Base-by-base conservation (phyloP, 2,888 invertebrate species). In the Xanthia icteritia region DNA sequence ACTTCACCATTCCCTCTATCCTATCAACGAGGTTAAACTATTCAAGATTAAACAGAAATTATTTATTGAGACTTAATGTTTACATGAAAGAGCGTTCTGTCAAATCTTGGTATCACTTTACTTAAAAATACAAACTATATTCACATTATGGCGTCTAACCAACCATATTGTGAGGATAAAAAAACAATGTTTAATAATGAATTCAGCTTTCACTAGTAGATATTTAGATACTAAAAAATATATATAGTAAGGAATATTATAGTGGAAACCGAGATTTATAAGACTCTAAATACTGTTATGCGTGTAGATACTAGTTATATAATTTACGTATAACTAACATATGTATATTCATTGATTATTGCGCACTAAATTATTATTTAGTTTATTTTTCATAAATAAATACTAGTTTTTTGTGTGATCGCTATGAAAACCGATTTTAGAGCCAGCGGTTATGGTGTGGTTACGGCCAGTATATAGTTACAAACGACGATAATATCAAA, bases 311-410 rank as follows among this genome's bases (percentile, higher is more conserved):
- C 89, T 91, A 89, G 85, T 88, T 90, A 81, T 72, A 84, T 85
- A 83, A 86, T 81, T 76, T 85, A 89, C 65, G 82, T 88, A 79
- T 81, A 81, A 79, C 88, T 88, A 87, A 87, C 83, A 88, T 87
- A 76, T 90, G 88, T 92, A 90, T 91, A 92, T 88, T 90, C 77
- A 89, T 90, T 90, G 91, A 91, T 93, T 92, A 92, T 90, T 92
- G 92, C 90, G 78, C 89, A 89, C 89, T 92, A 92, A 89, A 89
- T 77, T 81, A 67, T 81, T 74, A 90, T 86, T 88, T 88, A 87
- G 86, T 88, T 84, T 82, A 88, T 85, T 86, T 86, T 84, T 86
- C 81, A 88, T 88, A 88, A 90, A 86, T 87, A 88, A 90, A 86
- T 87, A 76, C 78, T 81, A 64, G 60, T 69, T 77, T 88, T 39